Conservation (phyloP, 2,888 invertebrate species). For the Folsomia candida region DNA sequence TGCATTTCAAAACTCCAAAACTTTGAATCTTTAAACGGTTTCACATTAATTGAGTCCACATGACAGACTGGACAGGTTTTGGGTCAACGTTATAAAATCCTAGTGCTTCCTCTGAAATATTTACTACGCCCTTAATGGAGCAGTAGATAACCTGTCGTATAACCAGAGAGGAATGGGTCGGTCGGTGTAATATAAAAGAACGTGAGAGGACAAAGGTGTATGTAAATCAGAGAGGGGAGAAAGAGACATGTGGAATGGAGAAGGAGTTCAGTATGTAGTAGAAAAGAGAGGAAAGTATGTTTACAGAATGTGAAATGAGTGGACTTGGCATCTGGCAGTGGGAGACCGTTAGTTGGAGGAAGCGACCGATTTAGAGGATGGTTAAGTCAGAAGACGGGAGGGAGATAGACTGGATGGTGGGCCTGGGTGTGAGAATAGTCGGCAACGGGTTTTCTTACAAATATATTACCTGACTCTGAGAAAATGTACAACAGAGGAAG, state of each 20-base stretch:
- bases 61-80: neutral
- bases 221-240: conserved; percentile 8
- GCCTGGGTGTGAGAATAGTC: no score
- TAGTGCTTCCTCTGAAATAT: neutral
- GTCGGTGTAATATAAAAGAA: neutral
- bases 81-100: neutral
- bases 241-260: neutral
- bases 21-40: neutral
- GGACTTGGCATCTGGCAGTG: conserved; percentile 43
- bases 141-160: neutral
- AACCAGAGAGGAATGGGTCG: neutral
- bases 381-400: conserved; percentile 3
- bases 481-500: neutral
- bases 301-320: conserved; percentile 44
- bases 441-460: no score
- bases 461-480: neutral
- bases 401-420: neutral
- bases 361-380: conserved; percentile 5
- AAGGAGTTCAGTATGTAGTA: neutral
- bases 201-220: neutral
- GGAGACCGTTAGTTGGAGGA: neutral
- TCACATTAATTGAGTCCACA: neutral
- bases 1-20: no score
- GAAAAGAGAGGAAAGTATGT: conserved; percentile 23
- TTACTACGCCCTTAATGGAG: neutral